These are phyloP conservation scores for Graptemys geographica DNA, from an alignment of 2,797 vertebrate species.

Conservation along the genomic window DNA sequence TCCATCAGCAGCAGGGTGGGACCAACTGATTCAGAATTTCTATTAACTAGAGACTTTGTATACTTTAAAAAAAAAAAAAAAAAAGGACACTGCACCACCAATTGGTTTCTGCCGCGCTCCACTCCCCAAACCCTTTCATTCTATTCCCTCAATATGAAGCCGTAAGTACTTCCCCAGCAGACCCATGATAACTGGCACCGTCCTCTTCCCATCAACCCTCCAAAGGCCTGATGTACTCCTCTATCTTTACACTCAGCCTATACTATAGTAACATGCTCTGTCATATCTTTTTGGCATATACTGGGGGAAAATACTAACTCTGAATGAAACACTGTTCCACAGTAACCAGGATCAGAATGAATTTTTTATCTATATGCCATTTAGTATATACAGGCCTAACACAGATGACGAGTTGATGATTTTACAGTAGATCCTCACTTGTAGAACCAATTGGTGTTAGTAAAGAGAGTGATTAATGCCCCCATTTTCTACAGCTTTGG, in stretches of 20 bases:
- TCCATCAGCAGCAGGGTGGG: slow-evolving; percentile 70
- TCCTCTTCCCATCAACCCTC: not conserved
- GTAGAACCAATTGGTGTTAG: not conserved
- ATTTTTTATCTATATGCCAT: not conserved
- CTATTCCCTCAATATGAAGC: not conserved
- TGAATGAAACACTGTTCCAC: fast-evolving
- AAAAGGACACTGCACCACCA: slow-evolving; percentile 56
- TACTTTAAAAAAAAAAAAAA: slow-evolving; percentile 45
- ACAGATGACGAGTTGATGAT: not conserved
- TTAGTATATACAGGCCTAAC: not conserved
- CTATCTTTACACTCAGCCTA: not conserved
- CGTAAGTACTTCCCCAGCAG: not conserved
- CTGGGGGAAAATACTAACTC: not conserved
- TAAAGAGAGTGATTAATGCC: not conserved
- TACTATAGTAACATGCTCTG: fast-evolving
- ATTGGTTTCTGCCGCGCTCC: slow-evolving; percentile 42
- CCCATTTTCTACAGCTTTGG: fast-evolving
- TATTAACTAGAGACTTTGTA: slow-evolving; percentile 64
- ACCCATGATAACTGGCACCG: not conserved
- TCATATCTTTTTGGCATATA: fast-evolving
- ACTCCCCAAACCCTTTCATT: not conserved
- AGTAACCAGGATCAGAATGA: not conserved
- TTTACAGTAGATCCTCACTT: fast-evolving
- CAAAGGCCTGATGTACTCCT: not conserved
- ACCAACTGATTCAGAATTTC: slow-evolving; percentile 70